These are phyloP conservation scores for Zosterops borbonicus DNA, from an alignment of 2,113 vertebrate species.

Conservation along the genomic window DNA sequence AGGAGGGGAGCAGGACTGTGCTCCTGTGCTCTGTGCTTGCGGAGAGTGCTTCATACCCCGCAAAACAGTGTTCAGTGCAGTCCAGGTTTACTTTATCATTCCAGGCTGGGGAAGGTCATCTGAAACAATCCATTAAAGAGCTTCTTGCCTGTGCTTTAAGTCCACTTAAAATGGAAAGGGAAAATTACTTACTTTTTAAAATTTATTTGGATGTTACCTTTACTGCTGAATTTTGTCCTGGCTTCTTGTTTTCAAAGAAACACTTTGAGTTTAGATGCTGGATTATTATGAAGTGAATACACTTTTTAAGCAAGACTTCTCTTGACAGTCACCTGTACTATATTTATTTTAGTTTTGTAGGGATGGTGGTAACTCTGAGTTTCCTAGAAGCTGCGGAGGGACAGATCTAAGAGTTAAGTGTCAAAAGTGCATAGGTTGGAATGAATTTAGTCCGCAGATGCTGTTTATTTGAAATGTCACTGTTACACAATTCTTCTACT, in stretches of 20 bases:
- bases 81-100: neutral
- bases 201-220: neutral
- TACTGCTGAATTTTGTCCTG: neutral
- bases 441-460: neutral
- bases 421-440: neutral
- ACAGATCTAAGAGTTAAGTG: neutral
- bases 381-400: neutral
- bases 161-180: neutral
- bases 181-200: neutral
- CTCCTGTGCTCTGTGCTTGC: neutral
- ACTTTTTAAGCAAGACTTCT: neutral
- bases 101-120: neutral
- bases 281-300: neutral
- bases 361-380: neutral
- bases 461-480: neutral
- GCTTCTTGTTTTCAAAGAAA: neutral
- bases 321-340: neutral
- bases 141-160: neutral
- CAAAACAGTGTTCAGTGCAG: neutral
- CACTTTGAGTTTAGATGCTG: neutral
- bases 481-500: neutral
- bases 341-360: neutral
- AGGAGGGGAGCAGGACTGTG: neutral
- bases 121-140: neutral
- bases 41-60: accelerated